Evolutionary conservation across 2,888 invertebrate genomes (phyloP).

Genomic region (Apocheima hispidaria): DNA sequence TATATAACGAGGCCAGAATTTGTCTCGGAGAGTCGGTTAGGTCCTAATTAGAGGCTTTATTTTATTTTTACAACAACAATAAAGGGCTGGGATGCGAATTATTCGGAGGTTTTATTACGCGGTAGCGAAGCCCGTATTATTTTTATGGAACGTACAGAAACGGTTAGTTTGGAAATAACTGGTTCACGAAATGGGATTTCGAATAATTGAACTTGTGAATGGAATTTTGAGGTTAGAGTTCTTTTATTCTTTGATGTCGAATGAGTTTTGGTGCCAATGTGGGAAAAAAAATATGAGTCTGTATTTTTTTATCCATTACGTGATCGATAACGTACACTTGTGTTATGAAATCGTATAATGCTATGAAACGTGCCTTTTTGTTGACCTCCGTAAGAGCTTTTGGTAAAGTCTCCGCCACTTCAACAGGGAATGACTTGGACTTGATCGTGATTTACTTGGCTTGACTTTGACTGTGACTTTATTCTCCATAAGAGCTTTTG

Average conservation of each 20-base stretch:
- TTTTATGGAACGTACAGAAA: constrained; percentile 29
- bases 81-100: constrained; percentile 42
- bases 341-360: too few species aligned
- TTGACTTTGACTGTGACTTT: too few species aligned
- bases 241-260: background rate
- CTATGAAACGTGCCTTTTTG: too few species aligned
- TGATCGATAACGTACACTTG: too few species aligned
- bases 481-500: too few species aligned
- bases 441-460: too few species aligned
- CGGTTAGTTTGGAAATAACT: constrained; percentile 31
- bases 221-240: constrained; percentile 16
- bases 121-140: constrained; percentile 42
- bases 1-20: constrained; percentile 55
- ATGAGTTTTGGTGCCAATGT: background rate
- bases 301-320: too few species aligned
- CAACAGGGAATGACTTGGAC: too few species aligned
- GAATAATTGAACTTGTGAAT: constrained; percentile 19
- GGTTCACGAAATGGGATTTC: constrained; percentile 25
- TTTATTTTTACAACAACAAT: constrained; percentile 45
- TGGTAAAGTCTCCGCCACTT: too few species aligned
- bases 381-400: too few species aligned
- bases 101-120: constrained; percentile 42
- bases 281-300: too few species aligned
- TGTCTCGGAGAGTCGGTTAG: constrained; percentile 56
- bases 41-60: constrained; percentile 58